Evolutionary conservation across 1,140 invertebrate species (phyloP), one percentile per base, ranked within the genome.

Genomic region (Archegozetes longisetosus): DNA sequence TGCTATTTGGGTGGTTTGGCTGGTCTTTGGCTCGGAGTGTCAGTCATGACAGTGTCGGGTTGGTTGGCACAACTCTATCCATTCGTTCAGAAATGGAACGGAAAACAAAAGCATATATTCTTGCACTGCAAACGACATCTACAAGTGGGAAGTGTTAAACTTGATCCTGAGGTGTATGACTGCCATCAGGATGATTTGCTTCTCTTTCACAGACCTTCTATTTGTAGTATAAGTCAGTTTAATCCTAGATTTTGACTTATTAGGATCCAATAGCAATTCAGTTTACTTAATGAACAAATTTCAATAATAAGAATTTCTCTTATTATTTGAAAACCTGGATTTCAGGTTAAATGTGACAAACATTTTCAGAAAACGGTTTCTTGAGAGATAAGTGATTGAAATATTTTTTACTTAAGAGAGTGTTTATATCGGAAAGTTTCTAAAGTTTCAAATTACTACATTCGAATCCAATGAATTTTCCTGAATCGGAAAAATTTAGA

Each of bases 11-110:
- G 57, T 17, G 57, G 57, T 58, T 40, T 58, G 48, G 57, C 57
- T 24, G 57, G 57, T 40, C 48, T 58, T 20, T 58, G 57, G 57
- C 48, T 58, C 3, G 57, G 57, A 40, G 57, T 58, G 13, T 58
- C 57, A 2, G 57, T 58, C 4, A 58, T 58, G 57, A 58, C 57
- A 13, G 57, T 58, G 13, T 51, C 48, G 46, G 57, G 57, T 22
- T 58, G 57, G 57, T 28, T 58, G 25, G 47, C 57, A n/a, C 57
- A 58, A 53, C 57, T 58, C 47, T 58, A 58, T 58, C 57, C 57
- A 20, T 58, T 58, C 48, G 22, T 58, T 20, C 57, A 58, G 26
- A 58, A 58, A 46, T 58, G 57, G 57, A 58, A 58, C 1, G 25
- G 17, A 1, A 49, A 51, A 27, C 57, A 58, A 22, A 40, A 47